These are phyloP conservation scores for Phaethon lepturus DNA, from an alignment of 2,113 vertebrate genomes.

Conservation along the genomic window DNA sequence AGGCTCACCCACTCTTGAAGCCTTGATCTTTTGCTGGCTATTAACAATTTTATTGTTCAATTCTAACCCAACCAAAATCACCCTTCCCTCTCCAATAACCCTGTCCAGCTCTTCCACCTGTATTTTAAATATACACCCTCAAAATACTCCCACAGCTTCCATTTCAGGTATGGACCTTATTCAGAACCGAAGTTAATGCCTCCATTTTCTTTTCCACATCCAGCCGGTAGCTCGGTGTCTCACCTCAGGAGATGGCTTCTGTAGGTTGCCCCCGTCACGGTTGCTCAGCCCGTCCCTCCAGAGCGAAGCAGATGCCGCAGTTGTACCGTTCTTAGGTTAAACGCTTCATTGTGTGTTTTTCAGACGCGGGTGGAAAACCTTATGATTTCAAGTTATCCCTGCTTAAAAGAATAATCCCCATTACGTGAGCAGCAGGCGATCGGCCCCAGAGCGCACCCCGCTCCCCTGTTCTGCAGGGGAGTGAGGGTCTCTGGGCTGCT, in stretches of 20 bases:
- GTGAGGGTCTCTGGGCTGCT: neutral
- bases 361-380: neutral
- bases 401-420: slow-evolving; percentile 11
- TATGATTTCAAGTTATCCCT: neutral
- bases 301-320: neutral
- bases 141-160: neutral
- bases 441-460: neutral
- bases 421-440: neutral
- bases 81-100: neutral
- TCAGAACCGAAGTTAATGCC: neutral
- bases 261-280: neutral
- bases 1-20: neutral
- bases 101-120: neutral
- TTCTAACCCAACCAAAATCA: neutral
- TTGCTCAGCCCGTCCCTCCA: neutral
- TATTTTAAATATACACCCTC: neutral
- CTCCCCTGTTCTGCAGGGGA: neutral
- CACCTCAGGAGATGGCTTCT: neutral
- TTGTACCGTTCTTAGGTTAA: neutral
- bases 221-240: neutral
- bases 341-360: neutral
- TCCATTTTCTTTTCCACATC: neutral
- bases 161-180: neutral
- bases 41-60: neutral
- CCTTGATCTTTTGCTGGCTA: neutral